These are phyloP conservation scores for Hydractinia symbiolongicarpus DNA, from an alignment of 30 jellyfish, hydroid and myxozoan species.

Conservation along the genomic window DNA sequence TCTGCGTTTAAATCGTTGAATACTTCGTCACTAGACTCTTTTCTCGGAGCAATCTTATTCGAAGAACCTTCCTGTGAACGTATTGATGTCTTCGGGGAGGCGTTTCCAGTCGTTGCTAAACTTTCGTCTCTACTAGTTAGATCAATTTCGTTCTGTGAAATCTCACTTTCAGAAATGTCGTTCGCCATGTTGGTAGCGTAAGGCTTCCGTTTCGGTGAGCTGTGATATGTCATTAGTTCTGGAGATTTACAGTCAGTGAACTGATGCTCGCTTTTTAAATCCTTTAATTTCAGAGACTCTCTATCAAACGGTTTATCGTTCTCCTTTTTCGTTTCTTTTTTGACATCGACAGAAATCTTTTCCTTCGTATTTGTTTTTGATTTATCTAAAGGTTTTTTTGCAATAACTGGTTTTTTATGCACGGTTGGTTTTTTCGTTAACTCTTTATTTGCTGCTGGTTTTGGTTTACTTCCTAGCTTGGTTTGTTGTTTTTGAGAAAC, in stretches of 20 bases:
- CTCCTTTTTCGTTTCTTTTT: neutral
- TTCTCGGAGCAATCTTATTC: neutral
- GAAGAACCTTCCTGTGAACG: neutral
- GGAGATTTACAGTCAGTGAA: conserved; percentile 13
- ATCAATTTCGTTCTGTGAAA: conserved; percentile 4
- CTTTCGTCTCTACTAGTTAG: neutral
- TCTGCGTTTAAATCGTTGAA: neutral
- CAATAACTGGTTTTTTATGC: neutral
- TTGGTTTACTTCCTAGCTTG: neutral
- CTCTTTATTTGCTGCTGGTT: neutral
- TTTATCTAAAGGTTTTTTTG: conserved; percentile 3
- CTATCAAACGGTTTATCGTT: neutral
- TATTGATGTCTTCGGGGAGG: neutral
- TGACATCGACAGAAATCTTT: neutral
- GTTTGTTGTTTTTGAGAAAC: neutral
- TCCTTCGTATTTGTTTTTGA: neutral
- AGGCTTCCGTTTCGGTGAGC: conserved; percentile 6
- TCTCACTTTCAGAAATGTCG: neutral
- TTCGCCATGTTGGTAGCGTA: neutral
- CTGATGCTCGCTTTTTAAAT: conserved; percentile 1
- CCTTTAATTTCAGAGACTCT: neutral
- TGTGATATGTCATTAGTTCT: conserved; percentile 1
- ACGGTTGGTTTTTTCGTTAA: conserved; percentile 11
- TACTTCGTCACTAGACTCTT: neutral
- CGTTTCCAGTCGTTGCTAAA: neutral